Base-by-base conservation (phyloP, 2,888 invertebrate species). In the Drosophila pseudotakahashii region DNA sequence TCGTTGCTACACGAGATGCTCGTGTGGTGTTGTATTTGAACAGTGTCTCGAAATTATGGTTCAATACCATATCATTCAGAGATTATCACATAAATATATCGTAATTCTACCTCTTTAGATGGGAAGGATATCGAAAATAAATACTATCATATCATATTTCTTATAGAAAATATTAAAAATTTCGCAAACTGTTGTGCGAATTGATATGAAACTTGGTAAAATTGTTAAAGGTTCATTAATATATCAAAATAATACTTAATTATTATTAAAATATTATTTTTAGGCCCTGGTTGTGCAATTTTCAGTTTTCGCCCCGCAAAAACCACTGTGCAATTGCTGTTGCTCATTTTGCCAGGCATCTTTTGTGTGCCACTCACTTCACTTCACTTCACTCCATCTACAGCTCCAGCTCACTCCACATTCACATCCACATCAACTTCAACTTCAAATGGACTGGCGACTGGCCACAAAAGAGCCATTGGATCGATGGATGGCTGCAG, bases 351-450 rank as follows among this genome's bases (percentile, higher is more conserved):
- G 47, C 62, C 62, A 52, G 53, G 64, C 64, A 66, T 71, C 73
- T 71, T 63, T 73, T 73, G 73, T 70, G 53, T 69, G 69, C 69
- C 69, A 69, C 71, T 73, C 70, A 70, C 70, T 70, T 69, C 53
- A 72, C 63, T 66, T 34, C 45, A 32, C 34, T 26, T 16, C 62
- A 48, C 48, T 34, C 51, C 59, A 42, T 9, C 55, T 42, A 2
- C 57, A 57, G 7, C 30, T 14, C 10, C 10, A 59, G 23, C 30
- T 45, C 59, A 60, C 23, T 14, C 53, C 57, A 58, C 37, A 37
- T 14, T 41, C 48, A 57, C 36, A 50, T 23, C 32, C 53, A 55
- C 51, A 50, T 48, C 63, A 50, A 58, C 58, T 50, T 58, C 45
- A 67, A 34, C 70, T 69, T 26, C 44, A 63, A 54, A 54, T 54